Conservation (phyloP, 2,113 vertebrate genomes). For the Rissa tridactyla region DNA sequence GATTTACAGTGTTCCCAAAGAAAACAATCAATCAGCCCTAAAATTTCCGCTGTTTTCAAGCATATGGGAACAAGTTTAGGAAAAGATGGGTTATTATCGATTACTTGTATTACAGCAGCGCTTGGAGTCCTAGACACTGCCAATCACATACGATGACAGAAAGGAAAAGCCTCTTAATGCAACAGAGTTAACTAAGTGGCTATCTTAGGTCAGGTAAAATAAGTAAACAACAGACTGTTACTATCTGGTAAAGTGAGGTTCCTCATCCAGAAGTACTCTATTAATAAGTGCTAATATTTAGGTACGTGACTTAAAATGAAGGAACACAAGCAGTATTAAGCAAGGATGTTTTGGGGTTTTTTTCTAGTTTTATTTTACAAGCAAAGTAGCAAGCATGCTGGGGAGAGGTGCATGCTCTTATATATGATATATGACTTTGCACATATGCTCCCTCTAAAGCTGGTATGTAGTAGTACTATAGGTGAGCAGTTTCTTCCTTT, state of each 20-base stretch:
- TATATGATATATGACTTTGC: constrained; percentile 33
- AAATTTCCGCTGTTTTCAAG: background rate
- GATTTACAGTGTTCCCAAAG: constrained; percentile 14
- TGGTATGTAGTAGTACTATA: constrained; percentile 34
- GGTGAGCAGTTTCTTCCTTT: constrained; percentile 57
- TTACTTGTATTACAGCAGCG: background rate
- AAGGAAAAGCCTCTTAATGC: background rate
- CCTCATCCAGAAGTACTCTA: background rate
- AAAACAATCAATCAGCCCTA: background rate
- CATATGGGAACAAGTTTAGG: background rate
- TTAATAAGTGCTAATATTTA: constrained; percentile 22
- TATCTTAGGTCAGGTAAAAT: background rate
- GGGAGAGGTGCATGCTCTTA: constrained; percentile 77
- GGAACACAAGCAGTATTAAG: constrained; percentile 66
- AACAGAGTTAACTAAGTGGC: background rate
- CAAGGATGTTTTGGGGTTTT: background rate
- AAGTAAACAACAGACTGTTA: background rate
- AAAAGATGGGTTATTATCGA: background rate
- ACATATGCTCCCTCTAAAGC: constrained; percentile 56
- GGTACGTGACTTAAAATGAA: background rate
- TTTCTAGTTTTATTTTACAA: constrained; percentile 46
- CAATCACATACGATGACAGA: background rate
- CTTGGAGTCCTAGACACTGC: background rate
- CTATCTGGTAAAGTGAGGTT: background rate
- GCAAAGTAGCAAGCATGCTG: constrained; percentile 82